Evolutionary conservation across 2,797 vertebrate genomes (phyloP).

Genomic region (Sebastes cheni): DNA sequence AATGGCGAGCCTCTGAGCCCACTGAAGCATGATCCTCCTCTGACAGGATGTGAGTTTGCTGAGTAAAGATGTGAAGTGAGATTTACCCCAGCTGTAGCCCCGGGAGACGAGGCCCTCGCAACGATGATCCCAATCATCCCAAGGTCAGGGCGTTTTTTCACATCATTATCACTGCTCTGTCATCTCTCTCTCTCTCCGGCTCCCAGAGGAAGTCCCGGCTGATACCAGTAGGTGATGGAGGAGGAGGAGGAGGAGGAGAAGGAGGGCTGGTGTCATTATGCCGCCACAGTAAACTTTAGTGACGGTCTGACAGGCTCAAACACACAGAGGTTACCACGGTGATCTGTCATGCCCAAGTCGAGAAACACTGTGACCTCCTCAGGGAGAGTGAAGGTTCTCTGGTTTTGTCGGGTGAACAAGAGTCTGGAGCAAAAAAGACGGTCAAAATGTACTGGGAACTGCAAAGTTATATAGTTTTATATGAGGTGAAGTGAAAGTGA

Average conservation of each 20-base stretch:
- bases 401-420: background rate
- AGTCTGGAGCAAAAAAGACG: background rate
- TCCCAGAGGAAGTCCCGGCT: conserved; percentile 36
- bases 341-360: conserved; percentile 50
- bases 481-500: background rate
- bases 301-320: conserved; percentile 32
- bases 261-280: conserved; percentile 16
- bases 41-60: conserved; percentile 46
- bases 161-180: conserved; percentile 59
- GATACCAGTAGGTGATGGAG: conserved; percentile 17
- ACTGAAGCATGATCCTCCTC: conserved; percentile 21
- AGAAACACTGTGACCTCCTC: conserved; percentile 46
- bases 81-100: conserved; percentile 30
- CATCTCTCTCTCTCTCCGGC: conserved; percentile 3
- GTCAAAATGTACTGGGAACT: background rate
- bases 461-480: background rate
- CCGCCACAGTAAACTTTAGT: conserved; percentile 42
- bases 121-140: conserved; percentile 59
- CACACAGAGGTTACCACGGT: conserved; percentile 31
- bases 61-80: conserved; percentile 53
- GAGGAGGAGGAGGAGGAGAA: background rate
- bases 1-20: background rate
- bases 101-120: conserved; percentile 19
- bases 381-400: conserved; percentile 16
- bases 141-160: conserved; percentile 69